These are phyloP conservation scores for Lethocerus indicus DNA, from an alignment of 1,140 invertebrate species.

Conservation along the genomic window DNA sequence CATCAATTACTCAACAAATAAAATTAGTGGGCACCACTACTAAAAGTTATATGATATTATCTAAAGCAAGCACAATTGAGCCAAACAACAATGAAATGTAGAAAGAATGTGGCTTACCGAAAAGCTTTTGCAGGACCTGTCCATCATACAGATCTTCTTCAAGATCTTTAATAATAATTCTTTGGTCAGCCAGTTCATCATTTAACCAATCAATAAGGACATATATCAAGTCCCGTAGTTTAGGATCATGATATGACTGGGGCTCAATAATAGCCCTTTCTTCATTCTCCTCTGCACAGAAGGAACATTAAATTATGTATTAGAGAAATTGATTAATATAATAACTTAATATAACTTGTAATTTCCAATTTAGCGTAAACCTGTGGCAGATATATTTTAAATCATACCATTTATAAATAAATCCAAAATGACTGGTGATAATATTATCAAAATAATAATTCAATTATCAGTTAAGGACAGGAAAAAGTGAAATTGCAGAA, in stretches of 20 bases:
- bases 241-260: constrained; percentile 66
- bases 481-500: too few relatives aligned
- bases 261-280: constrained; percentile 91
- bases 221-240: constrained; percentile 68
- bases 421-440: too few relatives aligned
- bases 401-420: too few relatives aligned
- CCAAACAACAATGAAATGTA: not conserved
- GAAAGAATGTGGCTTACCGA: constrained; percentile 36
- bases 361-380: too few relatives aligned
- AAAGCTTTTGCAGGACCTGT: constrained; percentile 90
- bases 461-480: too few relatives aligned
- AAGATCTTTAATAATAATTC: constrained; percentile 95
- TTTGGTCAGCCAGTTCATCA: constrained; percentile 87
- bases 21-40: too few relatives aligned
- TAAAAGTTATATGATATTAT: too few relatives aligned
- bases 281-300: constrained; percentile 74
- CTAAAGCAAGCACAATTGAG: too few relatives aligned
- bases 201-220: constrained; percentile 97
- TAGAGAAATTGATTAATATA: not conserved
- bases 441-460: too few relatives aligned
- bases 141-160: constrained; percentile 98
- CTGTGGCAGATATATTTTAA: not conserved
- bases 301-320: constrained; percentile 11
- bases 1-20: too few relatives aligned
- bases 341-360: too few relatives aligned